Evolutionary conservation across 2,888 invertebrate species (phyloP), one percentile per base, ranked within the genome.

Genomic region (Melangyna quadrimaculata): DNA sequence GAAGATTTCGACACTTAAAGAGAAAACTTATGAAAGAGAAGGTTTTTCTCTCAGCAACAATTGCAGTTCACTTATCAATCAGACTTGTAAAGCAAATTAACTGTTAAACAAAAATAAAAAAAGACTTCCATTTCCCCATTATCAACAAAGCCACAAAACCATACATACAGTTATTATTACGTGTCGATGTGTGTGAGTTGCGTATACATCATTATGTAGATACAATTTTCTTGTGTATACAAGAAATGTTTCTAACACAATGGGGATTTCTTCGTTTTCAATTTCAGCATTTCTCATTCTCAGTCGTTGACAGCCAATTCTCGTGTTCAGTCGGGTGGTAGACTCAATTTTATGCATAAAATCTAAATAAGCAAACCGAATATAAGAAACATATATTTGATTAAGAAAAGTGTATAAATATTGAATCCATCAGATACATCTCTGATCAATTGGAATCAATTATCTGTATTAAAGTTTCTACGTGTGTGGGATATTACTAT

Each of bases 301-400:
- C 59, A 92, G 91, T 92, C 91, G 90, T 91, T 91, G 90, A 91
- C 90, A 90, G 91, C 89, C 90, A 90, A 90, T 90, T 89, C 90
- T 90, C 91, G 91, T 90, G 91, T 89, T 89, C 89, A 89, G 91
- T 90, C 90, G 90, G 90, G 89, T 90, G 90, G 89, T 90, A 91
- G 88, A 89, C 71, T 75, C 45, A 72, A 65, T 40, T 61, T 72
- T 27, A 65, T 51, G 35, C 22, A 67, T 48, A 51, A 6, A 29
- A 67, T 67, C 48, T 48, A 5, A n/a, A 53, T 7, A 35, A 57
- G n/a, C 22, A 37, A 37, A 35, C 37, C 35, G 22, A n/a, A n/a
- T 8, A 59, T 37, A 53, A 40, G 12, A 53, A 45, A 27, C n/a
- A n/a, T n/a, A 43, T 27, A 82, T 27, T 29, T 45, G 19, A 45